Percentiles rank a stretch among this genome's conserved stretches.
phyloP scores from a whole-genome alignment of 2,797 vertebrate species.

The Syngnathus rostellatus region DNA sequence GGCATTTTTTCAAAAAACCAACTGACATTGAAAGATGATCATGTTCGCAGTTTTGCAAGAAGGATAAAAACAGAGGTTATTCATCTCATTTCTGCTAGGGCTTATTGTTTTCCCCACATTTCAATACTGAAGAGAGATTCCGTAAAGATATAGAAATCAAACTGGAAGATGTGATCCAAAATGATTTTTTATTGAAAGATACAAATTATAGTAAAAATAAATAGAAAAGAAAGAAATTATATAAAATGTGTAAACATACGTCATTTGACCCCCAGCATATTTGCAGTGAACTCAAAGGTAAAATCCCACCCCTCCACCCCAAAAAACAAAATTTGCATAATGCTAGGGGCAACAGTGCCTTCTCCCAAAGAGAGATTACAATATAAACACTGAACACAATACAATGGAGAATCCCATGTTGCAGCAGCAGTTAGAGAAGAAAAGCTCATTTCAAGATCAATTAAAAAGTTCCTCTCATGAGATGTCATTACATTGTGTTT shows the following conservation, averaged over 20 bases:
- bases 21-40: conserved; percentile 32
- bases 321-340: conserved; percentile 67
- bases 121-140: conserved; percentile 7
- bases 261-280: conserved; percentile 57
- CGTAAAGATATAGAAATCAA: conserved; percentile 18
- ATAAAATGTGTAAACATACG: conserved; percentile 53
- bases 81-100: not conserved
- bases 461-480: conserved; percentile 58
- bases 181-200: conserved; percentile 24
- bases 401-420: conserved; percentile 57
- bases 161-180: conserved; percentile 5
- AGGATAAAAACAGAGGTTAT: not conserved
- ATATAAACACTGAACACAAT: conserved; percentile 54
- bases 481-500: conserved; percentile 51
- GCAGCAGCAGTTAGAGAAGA: conserved; percentile 49
- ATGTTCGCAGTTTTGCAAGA: conserved; percentile 5
- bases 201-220: conserved; percentile 46
- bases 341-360: conserved; percentile 52
- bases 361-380: conserved; percentile 68
- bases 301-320: conserved; percentile 14
- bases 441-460: conserved; percentile 67
- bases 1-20: conserved; percentile 26
- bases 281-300: conserved; percentile 61
- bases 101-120: conserved; percentile 15
- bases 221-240: conserved; percentile 40